Percentiles rank a stretch among this genome's conserved stretches.
Evolutionary conservation across 2,797 vertebrate genomes (phyloP).

Genomic region (Sebastes hubbsi): DNA sequence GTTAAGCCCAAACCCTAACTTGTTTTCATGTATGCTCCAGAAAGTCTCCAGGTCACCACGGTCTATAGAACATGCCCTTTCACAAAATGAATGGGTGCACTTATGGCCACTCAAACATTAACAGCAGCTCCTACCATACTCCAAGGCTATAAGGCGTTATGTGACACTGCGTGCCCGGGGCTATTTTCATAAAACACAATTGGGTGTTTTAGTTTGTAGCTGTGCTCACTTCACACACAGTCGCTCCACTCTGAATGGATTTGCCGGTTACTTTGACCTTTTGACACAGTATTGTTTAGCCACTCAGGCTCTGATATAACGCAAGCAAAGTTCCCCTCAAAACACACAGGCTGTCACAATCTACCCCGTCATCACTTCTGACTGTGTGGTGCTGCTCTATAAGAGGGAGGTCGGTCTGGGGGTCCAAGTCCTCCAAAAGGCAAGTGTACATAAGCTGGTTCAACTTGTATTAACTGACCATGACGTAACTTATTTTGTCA

Average conservation of each 20-base stretch:
- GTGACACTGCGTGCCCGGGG: conserved; percentile 60
- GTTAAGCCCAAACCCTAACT: not conserved
- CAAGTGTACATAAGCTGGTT: conserved; percentile 65
- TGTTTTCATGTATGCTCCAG: not conserved
- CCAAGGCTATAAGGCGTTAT: conserved; percentile 44
- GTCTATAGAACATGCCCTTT: conserved; percentile 19
- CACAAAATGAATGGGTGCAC: conserved; percentile 45
- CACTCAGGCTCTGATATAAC: conserved; percentile 68
- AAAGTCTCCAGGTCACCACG: not conserved
- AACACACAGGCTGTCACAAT: conserved; percentile 57
- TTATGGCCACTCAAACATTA: conserved; percentile 36
- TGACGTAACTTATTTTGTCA: conserved; percentile 47
- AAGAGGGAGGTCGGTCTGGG: conserved; percentile 16
- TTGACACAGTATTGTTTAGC: conserved; percentile 70
- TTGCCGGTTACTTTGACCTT: conserved; percentile 71
- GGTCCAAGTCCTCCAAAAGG: conserved; percentile 71
- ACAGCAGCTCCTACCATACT: conserved; percentile 41
- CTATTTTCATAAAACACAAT: conserved; percentile 75
- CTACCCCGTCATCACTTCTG: conserved; percentile 56
- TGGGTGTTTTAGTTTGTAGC: conserved; percentile 60
- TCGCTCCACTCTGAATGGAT: conserved; percentile 53
- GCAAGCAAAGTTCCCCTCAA: conserved; percentile 68
- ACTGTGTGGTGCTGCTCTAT: conserved; percentile 23
- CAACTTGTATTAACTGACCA: conserved; percentile 57
- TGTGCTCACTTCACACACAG: conserved; percentile 39